Base-by-base conservation (phyloP, 2,888 invertebrate species). In the Melanostoma scalare region DNA sequence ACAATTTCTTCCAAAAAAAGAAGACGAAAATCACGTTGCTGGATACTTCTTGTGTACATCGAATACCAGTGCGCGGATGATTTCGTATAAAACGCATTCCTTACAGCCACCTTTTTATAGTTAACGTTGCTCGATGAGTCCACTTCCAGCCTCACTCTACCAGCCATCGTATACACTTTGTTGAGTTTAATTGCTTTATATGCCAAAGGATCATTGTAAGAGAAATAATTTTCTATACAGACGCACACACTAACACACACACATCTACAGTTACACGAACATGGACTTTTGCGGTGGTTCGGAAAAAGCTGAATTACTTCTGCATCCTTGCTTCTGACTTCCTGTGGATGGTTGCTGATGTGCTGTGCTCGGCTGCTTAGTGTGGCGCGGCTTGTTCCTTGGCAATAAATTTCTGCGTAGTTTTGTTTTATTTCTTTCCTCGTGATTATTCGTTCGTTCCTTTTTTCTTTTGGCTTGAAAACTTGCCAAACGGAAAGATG, bases 21-120 rank as follows among this genome's bases (percentile, higher is more conserved):
- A 48, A 38, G 38, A 71, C 33, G 10, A 4, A 52, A 44, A 46
- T 38, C 52, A 67, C 58, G 46, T 48, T 48, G 20, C 35, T 35
- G 38, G 10, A 73, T 53, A 44, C 60, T 48, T 58, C 20, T 20
- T 20, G 20, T 20, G 20, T 20, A 53, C 69, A 73, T 55, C 74
- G 61, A 20, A 20, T 20, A 20, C 20, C 20, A 20, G 20, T 20
- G 65, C 71, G 48, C 74, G 48, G 44, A 53, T 67, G 74, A 71
- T 84, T 75, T 79, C 79, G 75, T 79, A 79, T 74, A 75, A 79
- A 84, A 79, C 79, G 84, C 84, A 84, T 84, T 84, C 79, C 84
- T 71, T 65, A 40, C 55, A 60, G 36, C 71, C 69, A 69, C 38
- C 55, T 58, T 40, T 40, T 44, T 60, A 31, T 48, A 20, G 46